These are phyloP conservation scores for Thunnus albacares DNA, from an alignment of 2,797 vertebrate genomes.

Conservation along the genomic window DNA sequence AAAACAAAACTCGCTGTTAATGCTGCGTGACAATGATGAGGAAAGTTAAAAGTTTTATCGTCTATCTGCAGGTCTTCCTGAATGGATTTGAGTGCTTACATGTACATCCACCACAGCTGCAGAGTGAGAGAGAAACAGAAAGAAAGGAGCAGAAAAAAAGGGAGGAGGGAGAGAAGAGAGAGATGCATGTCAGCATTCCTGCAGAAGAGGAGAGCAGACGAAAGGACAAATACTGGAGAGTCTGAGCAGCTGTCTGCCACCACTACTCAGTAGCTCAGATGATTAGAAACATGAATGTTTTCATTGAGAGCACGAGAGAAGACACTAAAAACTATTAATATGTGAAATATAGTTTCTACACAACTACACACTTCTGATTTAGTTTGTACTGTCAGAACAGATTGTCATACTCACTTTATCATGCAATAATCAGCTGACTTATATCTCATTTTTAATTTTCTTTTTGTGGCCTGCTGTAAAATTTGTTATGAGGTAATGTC, in stretches of 20 bases:
- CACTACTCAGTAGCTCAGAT: slow-evolving; percentile 42
- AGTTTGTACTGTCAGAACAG: neutral
- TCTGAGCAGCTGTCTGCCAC: slow-evolving; percentile 64
- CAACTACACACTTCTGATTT: neutral
- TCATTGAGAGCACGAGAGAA: slow-evolving; percentile 12
- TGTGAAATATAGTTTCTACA: neutral
- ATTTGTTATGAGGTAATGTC: neutral
- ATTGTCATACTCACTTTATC: neutral
- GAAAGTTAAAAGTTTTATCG: neutral
- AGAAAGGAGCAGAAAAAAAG: slow-evolving; percentile 19
- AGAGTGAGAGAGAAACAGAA: slow-evolving; percentile 17
- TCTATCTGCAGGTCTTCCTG: slow-evolving; percentile 3
- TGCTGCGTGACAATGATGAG: neutral
- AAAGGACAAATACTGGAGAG: slow-evolving; percentile 57
- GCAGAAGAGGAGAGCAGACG: slow-evolving; percentile 59
- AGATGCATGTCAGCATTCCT: slow-evolving; percentile 67
- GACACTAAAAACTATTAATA: neutral
- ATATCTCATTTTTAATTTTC: too few species aligned
- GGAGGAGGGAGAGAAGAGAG: slow-evolving; percentile 24
- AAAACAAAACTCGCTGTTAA: slow-evolving; percentile 18
- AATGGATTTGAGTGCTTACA: neutral
- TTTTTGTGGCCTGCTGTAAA: neutral
- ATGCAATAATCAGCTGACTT: neutral
- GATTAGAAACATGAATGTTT: slow-evolving; percentile 51
- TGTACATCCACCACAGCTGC: slow-evolving; percentile 41